Evolutionary conservation across 2,113 vertebrate genomes (phyloP).

Genomic region (Ahaetulla prasina): DNA sequence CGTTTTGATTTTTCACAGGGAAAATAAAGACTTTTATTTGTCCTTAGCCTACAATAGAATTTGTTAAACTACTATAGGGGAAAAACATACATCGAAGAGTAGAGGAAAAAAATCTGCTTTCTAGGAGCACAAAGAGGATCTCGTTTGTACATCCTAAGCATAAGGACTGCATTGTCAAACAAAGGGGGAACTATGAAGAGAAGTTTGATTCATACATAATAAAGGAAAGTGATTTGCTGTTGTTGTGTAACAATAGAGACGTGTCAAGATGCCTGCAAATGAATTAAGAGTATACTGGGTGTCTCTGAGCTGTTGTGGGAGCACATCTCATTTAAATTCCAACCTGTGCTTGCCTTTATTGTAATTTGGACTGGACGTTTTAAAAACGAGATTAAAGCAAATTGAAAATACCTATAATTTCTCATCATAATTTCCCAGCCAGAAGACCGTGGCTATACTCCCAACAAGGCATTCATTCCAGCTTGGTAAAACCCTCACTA

Average conservation of each 20-base stretch:
- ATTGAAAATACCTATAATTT: constrained; percentile 57
- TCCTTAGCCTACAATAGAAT: constrained; percentile 5
- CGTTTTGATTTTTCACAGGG: constrained; percentile 23
- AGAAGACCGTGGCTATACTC: constrained; percentile 42
- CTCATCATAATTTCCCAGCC: constrained; percentile 37
- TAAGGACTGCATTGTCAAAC: constrained; percentile 52
- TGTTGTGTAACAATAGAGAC: constrained; percentile 51
- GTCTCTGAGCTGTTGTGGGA: constrained; percentile 4
- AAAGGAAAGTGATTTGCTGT: constrained; percentile 55
- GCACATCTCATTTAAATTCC: constrained; percentile 46
- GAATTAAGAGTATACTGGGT: constrained; percentile 44
- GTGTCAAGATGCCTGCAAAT: constrained; percentile 55
- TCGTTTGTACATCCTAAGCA: constrained; percentile 48
- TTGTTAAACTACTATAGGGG: constrained; percentile 20
- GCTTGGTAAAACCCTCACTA: background rate
- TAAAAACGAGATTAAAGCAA: constrained; percentile 46
- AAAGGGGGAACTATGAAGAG: constrained; percentile 55
- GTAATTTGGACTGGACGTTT: constrained; percentile 54
- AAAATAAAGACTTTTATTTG: constrained; percentile 48
- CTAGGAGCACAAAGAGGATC: constrained; percentile 44
- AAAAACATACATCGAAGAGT: background rate
- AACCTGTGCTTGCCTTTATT: constrained; percentile 42
- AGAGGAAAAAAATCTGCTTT: constrained; percentile 19
- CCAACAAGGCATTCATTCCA: constrained; percentile 5
- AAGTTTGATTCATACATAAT: constrained; percentile 54